Evolutionary conservation across 92 coral and sea anemone genomes (phyloP).

Genomic region (Pocillopora meandrina): DNA sequence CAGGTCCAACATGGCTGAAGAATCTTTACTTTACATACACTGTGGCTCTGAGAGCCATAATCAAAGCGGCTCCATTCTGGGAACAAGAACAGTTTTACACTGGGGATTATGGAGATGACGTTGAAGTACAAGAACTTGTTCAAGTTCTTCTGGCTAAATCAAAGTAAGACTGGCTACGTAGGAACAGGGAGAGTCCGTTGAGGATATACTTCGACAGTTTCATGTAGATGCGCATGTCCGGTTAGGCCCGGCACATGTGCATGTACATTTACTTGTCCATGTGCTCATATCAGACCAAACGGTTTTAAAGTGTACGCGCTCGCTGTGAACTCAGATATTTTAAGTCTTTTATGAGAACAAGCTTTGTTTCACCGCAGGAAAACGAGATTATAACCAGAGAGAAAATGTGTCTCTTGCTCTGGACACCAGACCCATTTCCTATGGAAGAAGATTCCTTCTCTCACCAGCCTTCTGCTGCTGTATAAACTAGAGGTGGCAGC

Average conservation of each 20-base stretch:
- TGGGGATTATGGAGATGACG: slow-evolving; percentile 82
- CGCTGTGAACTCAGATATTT: too few relatives aligned
- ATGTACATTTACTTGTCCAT: too few relatives aligned
- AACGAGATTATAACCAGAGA: too few relatives aligned
- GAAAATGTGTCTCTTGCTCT: too few relatives aligned
- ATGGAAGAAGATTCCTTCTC: neutral
- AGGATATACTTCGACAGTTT: too few relatives aligned
- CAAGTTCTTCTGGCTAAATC: slow-evolving; percentile 71
- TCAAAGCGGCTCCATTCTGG: slow-evolving; percentile 91
- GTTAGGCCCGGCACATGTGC: too few relatives aligned
- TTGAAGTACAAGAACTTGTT: slow-evolving; percentile 58
- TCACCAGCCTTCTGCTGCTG: neutral
- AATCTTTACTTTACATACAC: slow-evolving; percentile 92
- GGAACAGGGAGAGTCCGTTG: neutral
- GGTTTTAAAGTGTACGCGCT: too few relatives aligned
- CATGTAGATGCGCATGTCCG: too few relatives aligned
- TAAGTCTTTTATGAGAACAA: too few relatives aligned
- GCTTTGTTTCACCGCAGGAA: too few relatives aligned
- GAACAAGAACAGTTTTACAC: slow-evolving; percentile 88
- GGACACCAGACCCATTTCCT: too few relatives aligned
- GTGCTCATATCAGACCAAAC: too few relatives aligned
- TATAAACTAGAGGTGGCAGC: neutral
- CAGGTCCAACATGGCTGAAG: slow-evolving; percentile 95
- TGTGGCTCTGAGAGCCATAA: slow-evolving; percentile 86
- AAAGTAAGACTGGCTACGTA: slow-evolving; percentile 48